Base-by-base conservation (phyloP, 2,797 vertebrate species). In the Thamnophis elegans region DNA sequence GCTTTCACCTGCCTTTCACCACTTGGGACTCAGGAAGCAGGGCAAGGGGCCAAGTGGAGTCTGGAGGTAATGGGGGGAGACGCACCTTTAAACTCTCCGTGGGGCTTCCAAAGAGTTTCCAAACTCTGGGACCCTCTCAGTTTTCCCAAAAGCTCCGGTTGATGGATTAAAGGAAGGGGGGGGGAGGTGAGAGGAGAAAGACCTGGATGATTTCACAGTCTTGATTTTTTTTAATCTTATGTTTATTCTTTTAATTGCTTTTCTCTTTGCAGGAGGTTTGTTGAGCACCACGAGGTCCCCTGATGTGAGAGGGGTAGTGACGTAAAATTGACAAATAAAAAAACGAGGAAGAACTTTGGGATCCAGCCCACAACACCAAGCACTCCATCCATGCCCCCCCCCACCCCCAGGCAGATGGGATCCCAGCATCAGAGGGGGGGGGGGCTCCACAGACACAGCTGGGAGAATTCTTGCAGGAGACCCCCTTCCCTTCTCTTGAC, bases 131-230 rank as follows among this genome's bases (percentile, higher is more conserved):
- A 32, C 10, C 68, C 25, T 16, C 7, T 28, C 22, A 2, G 9
- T 14, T n/a, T 28, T 59, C 32, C 26, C 10, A 28, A 82, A 78
- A 2, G 20, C 53, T 12, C 7, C 0, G 2, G 11, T 16, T 5
- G 12, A 7, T 4, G 14, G n/a, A 26, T 25, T 13, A 55, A 0
- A 25, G 10, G 0, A 0, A 11, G 0, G 14, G 10, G 7, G 0
- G 13, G 90, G 25, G 5, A 13, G 47, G 26, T 12, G 28, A 11
- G 4, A 5, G 11, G n/a, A 36, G 26, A 9, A 10, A 54, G 28
- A n/a, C 0, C 8, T 1, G 68, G 68, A 11, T 22, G 36, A 22
- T 42, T 78, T 22, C 32, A 73, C 8, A 8, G 16, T 42, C 18
- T 78, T 36, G 32, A n/a, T n/a, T 73, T 78, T 42, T 42, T 42